Evolutionary conservation across 2,888 invertebrate species (phyloP), one percentile per base, ranked within the genome.

Genomic region (Nomada ruficornis): DNA sequence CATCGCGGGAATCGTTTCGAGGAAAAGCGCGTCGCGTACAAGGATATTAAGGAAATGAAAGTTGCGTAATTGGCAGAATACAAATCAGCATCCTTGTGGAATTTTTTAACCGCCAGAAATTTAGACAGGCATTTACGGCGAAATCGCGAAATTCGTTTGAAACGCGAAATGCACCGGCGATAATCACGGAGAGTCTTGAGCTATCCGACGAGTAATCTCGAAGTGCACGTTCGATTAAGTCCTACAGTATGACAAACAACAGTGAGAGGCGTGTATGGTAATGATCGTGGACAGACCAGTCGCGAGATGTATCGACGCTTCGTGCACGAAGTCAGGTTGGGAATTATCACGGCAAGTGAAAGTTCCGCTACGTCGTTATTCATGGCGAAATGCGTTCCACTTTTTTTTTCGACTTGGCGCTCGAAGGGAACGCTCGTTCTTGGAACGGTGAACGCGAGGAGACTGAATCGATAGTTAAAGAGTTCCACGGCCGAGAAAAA

Each of bases 361-460:
- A 83, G 84, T 82, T 68, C 59, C 70, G 67, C 77, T 55, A 69
- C 64, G 79, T 83, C 81, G 69, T 83, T 81, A 83, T 74, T 83
- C 77, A 67, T 57, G 77, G 83, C 83, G 77, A 83, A 81, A 77
- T 77, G 77, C 77, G 82, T 81, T 81, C 73, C 77, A 73, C 81
- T 83, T 81, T 36, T 77, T 44, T 70, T 59, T 52, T 57, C 47
- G 23, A 9, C 9, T 29, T 7, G 44, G 47, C 36, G 54, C 23
- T 57, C 52, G 67, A 50, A 50, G 63, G 67, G 70, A 76, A 55
- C 69, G 26, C 54, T 63, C 7, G 52, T 65, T 77, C 77, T 50
- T n/a, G 63, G 29, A 59, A 64, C 54, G 57, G 50, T 23, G 18
- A 71, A 29, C 60, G 64, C 42, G 26, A 77, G 62, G 23, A 44